Percentiles rank a stretch among this genome's conserved stretches.
phyloP scores from a whole-genome alignment of 2,888 invertebrate species.

The Teleiodes luculella region DNA sequence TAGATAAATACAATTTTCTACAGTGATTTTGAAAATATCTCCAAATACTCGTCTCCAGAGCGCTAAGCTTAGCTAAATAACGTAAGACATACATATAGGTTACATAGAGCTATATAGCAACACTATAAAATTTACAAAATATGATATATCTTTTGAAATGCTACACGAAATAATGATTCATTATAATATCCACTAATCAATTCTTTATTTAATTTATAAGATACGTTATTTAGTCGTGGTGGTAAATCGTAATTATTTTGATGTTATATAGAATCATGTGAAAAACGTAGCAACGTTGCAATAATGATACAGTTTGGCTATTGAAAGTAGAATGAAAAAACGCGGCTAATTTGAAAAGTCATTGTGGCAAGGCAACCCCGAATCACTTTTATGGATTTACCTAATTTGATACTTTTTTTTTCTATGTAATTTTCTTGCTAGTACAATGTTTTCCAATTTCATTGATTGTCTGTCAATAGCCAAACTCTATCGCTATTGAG shows the following conservation, averaged over 20 bases:
- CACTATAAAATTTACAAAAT: constrained; percentile 79
- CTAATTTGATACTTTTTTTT: no score
- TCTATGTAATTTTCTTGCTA: no score
- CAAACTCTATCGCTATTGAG: no score
- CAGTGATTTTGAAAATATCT: background rate
- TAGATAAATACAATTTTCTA: background rate
- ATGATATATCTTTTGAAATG: constrained; percentile 77
- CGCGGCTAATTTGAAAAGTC: no score
- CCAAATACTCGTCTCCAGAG: constrained; percentile 65
- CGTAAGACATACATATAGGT: constrained; percentile 67
- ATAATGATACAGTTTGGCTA: no score
- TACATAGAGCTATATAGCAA: constrained; percentile 72
- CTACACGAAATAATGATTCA: constrained; percentile 72
- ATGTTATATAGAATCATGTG: no score
- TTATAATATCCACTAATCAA: constrained; percentile 70
- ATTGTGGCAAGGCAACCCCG: no score
- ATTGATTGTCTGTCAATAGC: no score
- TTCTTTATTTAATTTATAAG: constrained; percentile 46
- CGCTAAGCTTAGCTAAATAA: constrained; percentile 74
- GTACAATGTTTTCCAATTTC: no score
- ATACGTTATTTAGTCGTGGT: constrained; percentile 1
- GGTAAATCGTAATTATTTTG: background rate
- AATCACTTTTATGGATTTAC: no score
- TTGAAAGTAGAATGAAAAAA: no score
- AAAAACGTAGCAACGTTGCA: no score